Conservation (phyloP, 2,113 vertebrate genomes). For the Butastur rufipennis region DNA sequence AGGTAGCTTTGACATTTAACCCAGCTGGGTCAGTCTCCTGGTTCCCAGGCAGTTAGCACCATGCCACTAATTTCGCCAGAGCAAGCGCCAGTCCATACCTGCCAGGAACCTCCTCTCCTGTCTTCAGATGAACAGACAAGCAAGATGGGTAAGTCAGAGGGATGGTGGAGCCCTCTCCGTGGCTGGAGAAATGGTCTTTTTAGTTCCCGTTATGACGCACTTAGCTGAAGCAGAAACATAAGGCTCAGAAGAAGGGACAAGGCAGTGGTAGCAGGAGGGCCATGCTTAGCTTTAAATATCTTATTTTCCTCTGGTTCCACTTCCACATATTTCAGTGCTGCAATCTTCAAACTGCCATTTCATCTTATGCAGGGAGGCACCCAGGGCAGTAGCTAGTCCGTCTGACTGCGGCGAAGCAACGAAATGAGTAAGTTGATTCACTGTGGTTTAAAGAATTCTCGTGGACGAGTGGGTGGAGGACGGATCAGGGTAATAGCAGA, state of each 20-base stretch:
- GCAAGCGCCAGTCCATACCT: background rate
- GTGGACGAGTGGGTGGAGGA: background rate
- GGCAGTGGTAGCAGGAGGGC: background rate
- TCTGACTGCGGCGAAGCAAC: background rate
- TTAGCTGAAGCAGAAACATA: background rate
- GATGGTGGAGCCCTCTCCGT: background rate
- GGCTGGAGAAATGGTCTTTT: background rate
- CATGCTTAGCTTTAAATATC: background rate
- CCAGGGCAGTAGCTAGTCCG: background rate
- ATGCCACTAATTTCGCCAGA: background rate
- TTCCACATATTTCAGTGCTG: background rate
- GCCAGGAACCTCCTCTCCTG: background rate
- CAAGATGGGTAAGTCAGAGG: background rate
- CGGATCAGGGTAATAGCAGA: background rate
- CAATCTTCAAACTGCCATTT: slow-evolving; percentile 15
- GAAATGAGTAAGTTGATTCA: background rate
- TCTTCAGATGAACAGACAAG: background rate
- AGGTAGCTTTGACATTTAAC: background rate
- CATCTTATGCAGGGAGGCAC: background rate
- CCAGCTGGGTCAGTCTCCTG: background rate
- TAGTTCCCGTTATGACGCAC: background rate
- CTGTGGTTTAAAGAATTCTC: background rate
- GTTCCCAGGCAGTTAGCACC: background rate
- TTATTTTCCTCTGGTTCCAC: background rate
- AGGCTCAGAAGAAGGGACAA: background rate